Conservation (phyloP, 2,797 vertebrate genomes). For the Adrianichthys oophorus region DNA sequence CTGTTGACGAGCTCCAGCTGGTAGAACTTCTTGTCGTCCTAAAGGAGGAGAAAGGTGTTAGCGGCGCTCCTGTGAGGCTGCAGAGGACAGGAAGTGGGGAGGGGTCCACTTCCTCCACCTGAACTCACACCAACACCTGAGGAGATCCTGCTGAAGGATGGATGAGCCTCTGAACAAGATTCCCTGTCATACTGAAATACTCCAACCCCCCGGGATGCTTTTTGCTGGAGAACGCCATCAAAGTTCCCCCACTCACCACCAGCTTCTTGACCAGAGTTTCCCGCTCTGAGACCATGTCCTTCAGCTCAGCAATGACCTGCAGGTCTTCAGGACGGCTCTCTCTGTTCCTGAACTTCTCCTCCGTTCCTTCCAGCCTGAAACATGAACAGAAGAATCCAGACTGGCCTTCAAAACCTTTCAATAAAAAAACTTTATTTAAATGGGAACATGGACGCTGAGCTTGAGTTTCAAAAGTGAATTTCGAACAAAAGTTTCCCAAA, state of each 20-base stretch:
- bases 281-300: conserved; percentile 93
- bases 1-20: conserved; percentile 98
- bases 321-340: conserved; percentile 95
- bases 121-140: too few relatives aligned
- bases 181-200: too few relatives aligned
- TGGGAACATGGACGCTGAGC: too few relatives aligned
- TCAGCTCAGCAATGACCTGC: conserved; percentile 94
- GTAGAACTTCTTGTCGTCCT: conserved; percentile 99
- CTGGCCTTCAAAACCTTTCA: too few relatives aligned
- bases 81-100: background rate
- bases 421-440: background rate
- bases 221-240: background rate
- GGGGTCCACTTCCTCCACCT: background rate
- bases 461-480: too few relatives aligned
- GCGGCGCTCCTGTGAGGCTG: conserved; percentile 13
- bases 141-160: too few relatives aligned
- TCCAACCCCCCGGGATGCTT: too few relatives aligned
- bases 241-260: conserved; percentile 85
- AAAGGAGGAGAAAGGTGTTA: conserved; percentile 44
- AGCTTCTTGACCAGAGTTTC: conserved; percentile 97
- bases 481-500: too few relatives aligned
- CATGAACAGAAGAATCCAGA: background rate
- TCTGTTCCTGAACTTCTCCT: conserved; percentile 95
- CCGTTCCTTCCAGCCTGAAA: conserved; percentile 91
- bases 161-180: too few relatives aligned